Conservation (phyloP, 2,113 vertebrate genomes). For the Macaca mulatta region DNA sequence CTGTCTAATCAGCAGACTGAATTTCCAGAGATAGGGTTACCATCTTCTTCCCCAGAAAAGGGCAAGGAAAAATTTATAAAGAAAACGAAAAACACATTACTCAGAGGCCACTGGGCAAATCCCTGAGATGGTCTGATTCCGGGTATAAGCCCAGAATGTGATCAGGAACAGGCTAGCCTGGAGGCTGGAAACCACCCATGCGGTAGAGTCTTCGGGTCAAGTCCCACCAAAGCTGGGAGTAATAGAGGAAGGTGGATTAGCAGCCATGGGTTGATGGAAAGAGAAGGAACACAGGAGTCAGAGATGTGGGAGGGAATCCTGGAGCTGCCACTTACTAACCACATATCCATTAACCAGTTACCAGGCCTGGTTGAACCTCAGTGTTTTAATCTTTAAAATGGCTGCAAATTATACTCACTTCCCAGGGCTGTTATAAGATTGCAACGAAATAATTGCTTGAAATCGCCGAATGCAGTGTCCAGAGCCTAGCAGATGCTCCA, state of each 20-base stretch:
- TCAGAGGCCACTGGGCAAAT: neutral
- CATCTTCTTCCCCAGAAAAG: conserved; percentile 25
- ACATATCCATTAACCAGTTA: neutral
- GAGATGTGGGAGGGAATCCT: neutral
- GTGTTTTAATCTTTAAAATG: conserved; percentile 8
- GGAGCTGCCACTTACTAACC: neutral
- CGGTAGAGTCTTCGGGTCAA: no score
- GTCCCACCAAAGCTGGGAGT: neutral
- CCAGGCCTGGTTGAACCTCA: neutral
- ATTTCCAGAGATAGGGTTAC: neutral
- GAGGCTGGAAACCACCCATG: neutral
- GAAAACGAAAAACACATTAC: neutral
- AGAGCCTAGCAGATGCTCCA: neutral
- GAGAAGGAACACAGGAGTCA: neutral
- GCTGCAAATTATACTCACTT: neutral
- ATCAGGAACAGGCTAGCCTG: neutral
- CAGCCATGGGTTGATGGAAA: neutral
- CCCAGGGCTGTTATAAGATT: neutral
- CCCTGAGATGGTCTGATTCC: neutral
- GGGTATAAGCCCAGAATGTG: neutral
- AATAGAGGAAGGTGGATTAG: accelerated
- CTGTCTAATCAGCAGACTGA: conserved; percentile 1
- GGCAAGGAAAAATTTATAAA: neutral
- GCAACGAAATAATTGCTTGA: neutral
- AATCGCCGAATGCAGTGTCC: neutral